Conservation (phyloP, 2,797 vertebrate genomes). For the Holocentrus rufus region DNA sequence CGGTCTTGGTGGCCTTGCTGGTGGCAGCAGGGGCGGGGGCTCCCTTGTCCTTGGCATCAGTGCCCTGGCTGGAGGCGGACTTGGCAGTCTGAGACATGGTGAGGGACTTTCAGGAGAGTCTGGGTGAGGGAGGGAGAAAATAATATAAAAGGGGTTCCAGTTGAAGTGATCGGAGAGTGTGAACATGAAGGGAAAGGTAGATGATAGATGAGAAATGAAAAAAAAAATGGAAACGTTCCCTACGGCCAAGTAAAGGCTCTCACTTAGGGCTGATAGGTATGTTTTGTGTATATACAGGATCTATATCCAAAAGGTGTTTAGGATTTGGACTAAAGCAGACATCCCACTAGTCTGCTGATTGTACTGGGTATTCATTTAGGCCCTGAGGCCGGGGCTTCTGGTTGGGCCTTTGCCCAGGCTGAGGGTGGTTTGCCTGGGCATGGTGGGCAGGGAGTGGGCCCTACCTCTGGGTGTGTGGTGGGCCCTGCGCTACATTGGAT, state of each 20-base stretch:
- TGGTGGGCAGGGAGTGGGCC: constrained; percentile 40
- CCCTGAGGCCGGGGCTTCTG: constrained; percentile 34
- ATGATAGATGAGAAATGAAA: constrained; percentile 1
- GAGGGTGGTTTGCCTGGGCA: constrained; percentile 35
- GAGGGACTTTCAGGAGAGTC: constrained; percentile 79
- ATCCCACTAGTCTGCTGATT: constrained; percentile 31
- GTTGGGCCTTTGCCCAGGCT: constrained; percentile 32
- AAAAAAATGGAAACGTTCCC: not conserved
- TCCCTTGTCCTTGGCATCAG: constrained; percentile 89
- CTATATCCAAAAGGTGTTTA: constrained; percentile 6
- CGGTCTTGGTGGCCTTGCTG: constrained; percentile 84
- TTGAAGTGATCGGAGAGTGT: constrained; percentile 27
- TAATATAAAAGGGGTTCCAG: constrained; percentile 51
- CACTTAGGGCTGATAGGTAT: constrained; percentile 18
- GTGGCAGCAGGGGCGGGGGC: constrained; percentile 79
- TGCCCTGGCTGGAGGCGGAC: constrained; percentile 85
- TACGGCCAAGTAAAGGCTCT: constrained; percentile 1
- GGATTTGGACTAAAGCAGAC: constrained; percentile 43
- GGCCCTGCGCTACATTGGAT: constrained; percentile 22
- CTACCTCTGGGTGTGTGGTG: constrained; percentile 34
- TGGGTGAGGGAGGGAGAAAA: constrained; percentile 51
- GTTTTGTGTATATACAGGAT: constrained; percentile 16
- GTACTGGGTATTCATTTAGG: constrained; percentile 59
- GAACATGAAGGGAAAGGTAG: not conserved
- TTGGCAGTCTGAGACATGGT: constrained; percentile 91